Evolutionary conservation across 2,888 invertebrate genomes (phyloP), one percentile per base, ranked within the genome.

Genomic region (Asteroscopus sphinx): DNA sequence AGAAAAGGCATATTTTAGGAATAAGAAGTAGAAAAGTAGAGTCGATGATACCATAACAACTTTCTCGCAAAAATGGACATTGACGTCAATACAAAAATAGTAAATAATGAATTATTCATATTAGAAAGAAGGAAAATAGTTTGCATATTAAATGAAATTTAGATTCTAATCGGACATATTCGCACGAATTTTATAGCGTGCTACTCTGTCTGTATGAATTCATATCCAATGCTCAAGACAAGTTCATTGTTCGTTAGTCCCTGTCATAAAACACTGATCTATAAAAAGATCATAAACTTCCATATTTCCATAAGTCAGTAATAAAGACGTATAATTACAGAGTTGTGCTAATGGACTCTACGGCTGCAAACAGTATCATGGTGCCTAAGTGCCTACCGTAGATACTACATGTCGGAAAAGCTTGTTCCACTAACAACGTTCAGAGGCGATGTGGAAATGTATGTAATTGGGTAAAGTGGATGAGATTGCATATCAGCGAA

Each of bases 381-480:
- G n/a, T n/a, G n/a, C 35, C 32, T 46, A 45, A 37, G 33, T 52
- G 41, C 17, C 17, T 2, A 21, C 17, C 2, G 2, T 6, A 21
- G 21, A 21, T 1, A 33, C 41, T 46, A 33, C 33, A 68, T 46
- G 36, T 40, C 17, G 17, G 21, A 16, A 42, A 33, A 32, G 40
- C 28, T 54, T 63, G 55, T 48, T 48, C 40, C 26, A 64, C 26
- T 32, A 32, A 63, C 21, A 32, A 40, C 39, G 47, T 41, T 37
- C 16, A 21, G 41, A 40, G n/a, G n/a, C 41, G 40, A 62, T 30
- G 33, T 46, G 64, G 48, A 54, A 40, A 64, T 55, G 40, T 44
- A 56, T 61, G 47, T 68, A 64, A 72, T 67, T 48, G 44, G 42
- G 41, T 55, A 47, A 60, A 71, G 67, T 60, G 68, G 45, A 49